phyloP scores from a whole-genome alignment of 2,113 vertebrate genomes.

The Lynx canadensis region DNA sequence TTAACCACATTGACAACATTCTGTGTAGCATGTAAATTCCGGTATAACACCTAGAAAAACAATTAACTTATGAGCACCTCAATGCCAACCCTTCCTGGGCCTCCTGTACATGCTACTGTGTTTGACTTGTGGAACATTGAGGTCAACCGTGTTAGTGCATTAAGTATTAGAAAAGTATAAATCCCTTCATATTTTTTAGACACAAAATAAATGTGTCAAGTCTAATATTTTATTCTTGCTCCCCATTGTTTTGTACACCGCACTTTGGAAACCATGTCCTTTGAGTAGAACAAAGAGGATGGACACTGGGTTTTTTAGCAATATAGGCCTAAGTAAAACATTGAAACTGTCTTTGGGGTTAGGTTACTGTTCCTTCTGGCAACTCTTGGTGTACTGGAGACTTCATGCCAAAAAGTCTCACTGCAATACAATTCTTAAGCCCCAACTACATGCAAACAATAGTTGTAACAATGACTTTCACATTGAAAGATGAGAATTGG shows the following conservation, averaged over 20 bases:
- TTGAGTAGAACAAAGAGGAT: neutral
- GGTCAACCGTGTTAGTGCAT: neutral
- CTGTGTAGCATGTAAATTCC: neutral
- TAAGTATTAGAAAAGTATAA: neutral
- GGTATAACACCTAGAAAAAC: neutral
- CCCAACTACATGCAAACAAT: neutral
- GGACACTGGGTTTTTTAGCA: neutral
- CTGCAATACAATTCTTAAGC: neutral
- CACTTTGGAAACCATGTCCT: neutral
- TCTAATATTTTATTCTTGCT: neutral
- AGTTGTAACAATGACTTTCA: conserved; percentile 28
- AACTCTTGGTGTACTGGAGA: neutral
- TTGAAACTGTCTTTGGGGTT: neutral
- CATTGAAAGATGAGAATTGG: neutral
- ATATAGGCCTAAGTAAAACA: neutral
- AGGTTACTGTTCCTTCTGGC: neutral
- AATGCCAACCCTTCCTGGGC: neutral
- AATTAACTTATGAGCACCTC: neutral
- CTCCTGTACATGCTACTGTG: neutral
- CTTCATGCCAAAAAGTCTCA: neutral
- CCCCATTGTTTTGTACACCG: neutral
- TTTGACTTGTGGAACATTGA: neutral
- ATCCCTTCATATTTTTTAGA: neutral
- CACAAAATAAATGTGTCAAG: neutral
- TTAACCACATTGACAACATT: neutral